phyloP scores from a whole-genome alignment of 1,140 invertebrate species.

The Augochlora pura region DNA sequence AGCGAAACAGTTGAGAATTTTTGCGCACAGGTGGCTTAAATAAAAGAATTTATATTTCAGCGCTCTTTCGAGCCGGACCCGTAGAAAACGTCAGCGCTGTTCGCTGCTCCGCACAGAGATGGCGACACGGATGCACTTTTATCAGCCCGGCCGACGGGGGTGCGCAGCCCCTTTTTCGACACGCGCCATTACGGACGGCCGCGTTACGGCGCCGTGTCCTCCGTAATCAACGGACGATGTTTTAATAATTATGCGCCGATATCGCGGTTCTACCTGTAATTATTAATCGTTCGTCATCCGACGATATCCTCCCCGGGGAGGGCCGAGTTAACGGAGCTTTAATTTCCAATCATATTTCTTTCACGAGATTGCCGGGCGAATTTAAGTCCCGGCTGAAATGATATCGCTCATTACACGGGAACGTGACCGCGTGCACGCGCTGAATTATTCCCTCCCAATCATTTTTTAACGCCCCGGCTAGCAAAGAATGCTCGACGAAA shows the following conservation, averaged over 20 bases:
- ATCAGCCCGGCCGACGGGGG: constrained; percentile 28
- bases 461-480: not conserved
- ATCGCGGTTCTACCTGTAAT: not conserved
- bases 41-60: constrained; percentile 43
- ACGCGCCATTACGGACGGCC: constrained; percentile 52
- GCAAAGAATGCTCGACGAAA: constrained; percentile 34
- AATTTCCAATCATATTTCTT: constrained; percentile 6
- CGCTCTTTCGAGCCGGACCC: constrained; percentile 20
- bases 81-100: constrained; percentile 62
- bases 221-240: constrained; percentile 20
- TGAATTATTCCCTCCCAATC: not conserved
- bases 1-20: not conserved
- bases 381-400: not conserved
- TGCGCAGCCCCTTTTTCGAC: constrained; percentile 45
- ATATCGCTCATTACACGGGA: not conserved
- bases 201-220: not conserved
- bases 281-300: constrained; percentile 15
- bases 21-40: constrained; percentile 36
- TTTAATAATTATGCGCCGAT: constrained; percentile 48
- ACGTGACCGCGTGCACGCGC: too few species aligned
- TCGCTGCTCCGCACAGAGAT: constrained; percentile 68
- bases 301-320: not conserved
- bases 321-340: not conserved
- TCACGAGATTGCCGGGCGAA: not conserved
- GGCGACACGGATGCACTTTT: constrained; percentile 72